phyloP scores from a whole-genome alignment of 2,113 vertebrate genomes.

The Sisor rabdophorus region DNA sequence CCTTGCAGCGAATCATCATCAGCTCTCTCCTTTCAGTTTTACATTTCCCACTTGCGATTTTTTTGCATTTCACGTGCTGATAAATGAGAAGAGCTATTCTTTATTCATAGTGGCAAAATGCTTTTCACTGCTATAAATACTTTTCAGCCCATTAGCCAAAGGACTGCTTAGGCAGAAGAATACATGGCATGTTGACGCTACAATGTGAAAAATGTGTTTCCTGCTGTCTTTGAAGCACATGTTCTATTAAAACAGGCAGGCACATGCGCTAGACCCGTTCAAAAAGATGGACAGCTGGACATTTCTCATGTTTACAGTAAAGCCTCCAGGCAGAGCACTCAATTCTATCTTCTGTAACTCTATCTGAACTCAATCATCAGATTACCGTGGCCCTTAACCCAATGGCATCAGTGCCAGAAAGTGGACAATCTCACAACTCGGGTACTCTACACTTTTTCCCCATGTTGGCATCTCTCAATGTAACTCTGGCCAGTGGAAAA shows the following conservation, averaged over 20 bases:
- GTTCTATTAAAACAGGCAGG: neutral
- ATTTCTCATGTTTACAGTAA: neutral
- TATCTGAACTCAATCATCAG: slow-evolving; percentile 55
- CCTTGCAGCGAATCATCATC: neutral
- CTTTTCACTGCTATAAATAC: slow-evolving; percentile 52
- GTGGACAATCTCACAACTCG: slow-evolving; percentile 20
- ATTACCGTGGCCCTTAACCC: slow-evolving; percentile 52
- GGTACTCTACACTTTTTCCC: neutral
- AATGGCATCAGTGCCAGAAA: slow-evolving; percentile 30
- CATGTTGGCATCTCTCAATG: neutral
- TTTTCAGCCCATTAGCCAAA: slow-evolving; percentile 59
- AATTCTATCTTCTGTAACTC: slow-evolving; percentile 56
- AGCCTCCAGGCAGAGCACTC: slow-evolving; percentile 42
- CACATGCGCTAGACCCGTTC: neutral
- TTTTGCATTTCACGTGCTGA: slow-evolving; percentile 28
- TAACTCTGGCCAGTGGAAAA: neutral
- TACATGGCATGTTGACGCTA: neutral
- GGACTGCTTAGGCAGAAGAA: slow-evolving; percentile 35
- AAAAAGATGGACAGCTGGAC: slow-evolving; percentile 7
- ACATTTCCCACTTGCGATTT: neutral
- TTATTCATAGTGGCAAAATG: slow-evolving; percentile 32
- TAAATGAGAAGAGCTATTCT: slow-evolving; percentile 51
- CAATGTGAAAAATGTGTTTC: neutral
- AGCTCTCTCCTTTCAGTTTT: neutral
- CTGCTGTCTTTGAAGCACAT: neutral